Conservation (phyloP, 1,140 invertebrate genomes). For the Drosophila arizonae region DNA sequence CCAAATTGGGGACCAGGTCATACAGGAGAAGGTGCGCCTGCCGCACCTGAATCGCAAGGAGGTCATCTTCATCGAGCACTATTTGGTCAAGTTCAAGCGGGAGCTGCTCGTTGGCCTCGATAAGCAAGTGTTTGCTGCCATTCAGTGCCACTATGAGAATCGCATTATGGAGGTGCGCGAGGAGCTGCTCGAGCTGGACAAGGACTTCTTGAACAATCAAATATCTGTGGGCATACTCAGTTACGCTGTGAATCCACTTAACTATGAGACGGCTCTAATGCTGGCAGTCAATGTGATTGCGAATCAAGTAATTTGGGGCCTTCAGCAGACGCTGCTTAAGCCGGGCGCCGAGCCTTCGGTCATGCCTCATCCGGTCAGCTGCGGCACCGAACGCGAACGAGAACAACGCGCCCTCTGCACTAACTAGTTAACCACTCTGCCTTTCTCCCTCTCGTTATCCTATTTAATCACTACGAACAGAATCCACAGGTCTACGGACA, state of each 20-base stretch:
- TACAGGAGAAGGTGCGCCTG: constrained; percentile 52
- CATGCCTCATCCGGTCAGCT: constrained; percentile 58
- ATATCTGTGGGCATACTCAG: constrained; percentile 69
- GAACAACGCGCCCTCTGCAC: constrained; percentile 49
- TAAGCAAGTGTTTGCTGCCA: constrained; percentile 71
- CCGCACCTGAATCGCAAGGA: constrained; percentile 64
- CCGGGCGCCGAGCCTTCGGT: constrained; percentile 56
- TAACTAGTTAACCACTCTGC: constrained; percentile 16
- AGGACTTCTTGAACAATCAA: constrained; percentile 60
- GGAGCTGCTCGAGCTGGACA: constrained; percentile 64
- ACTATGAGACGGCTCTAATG: constrained; percentile 63
- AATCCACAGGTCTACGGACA: constrained; percentile 22
- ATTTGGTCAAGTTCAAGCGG: constrained; percentile 77
- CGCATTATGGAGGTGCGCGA: constrained; percentile 76
- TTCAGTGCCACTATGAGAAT: constrained; percentile 73
- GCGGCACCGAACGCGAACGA: constrained; percentile 55
- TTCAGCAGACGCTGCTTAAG: constrained; percentile 67
- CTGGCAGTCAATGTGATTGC: constrained; percentile 66
- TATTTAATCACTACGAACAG: neutral
- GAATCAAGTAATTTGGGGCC: constrained; percentile 63
- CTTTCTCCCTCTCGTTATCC: neutral
- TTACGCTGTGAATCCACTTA: constrained; percentile 59
- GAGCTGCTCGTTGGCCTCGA: constrained; percentile 71
- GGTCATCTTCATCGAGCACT: constrained; percentile 75
- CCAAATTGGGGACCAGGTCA: constrained; percentile 57